Base-by-base conservation (phyloP, 2,113 vertebrate genomes). In the Lepidothrix coronata region DNA sequence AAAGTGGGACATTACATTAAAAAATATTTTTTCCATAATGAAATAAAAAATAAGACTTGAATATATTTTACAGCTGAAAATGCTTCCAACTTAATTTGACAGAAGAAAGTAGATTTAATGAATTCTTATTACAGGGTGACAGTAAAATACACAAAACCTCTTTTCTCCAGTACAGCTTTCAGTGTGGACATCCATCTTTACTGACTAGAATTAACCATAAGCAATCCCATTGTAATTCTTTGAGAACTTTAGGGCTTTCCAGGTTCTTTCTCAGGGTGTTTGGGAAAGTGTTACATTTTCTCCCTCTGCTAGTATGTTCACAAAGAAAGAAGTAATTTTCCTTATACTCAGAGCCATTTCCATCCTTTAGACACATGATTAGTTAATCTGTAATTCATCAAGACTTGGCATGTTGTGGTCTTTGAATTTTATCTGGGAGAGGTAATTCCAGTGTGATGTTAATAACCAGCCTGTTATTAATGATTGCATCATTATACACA, bases 101-200 rank as follows among this genome's bases (percentile, higher is more conserved):
- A 2, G 48, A 67, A 65, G 16, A 18, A 80, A 74, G 14, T 68
- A 37, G 18, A 43, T 49, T 91, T 87, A 54, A 43, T 41, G 2
- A 78, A 75, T 78, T 75, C 49, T 66, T 84, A 2, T 52, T 67
- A 63, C 5, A 68, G 9, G 1, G 9, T 68, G 35, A 77, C 6
- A 71, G 48, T 44, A 44, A 91, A 74, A 59, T 88, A 46, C 7
- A 16, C 43, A 78, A 67, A 91, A 46, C 1, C 15, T 17, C 12
- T 62, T 75, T 62, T 66, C 18, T 49, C 22, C 58, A 17, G 51
- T 20, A 20, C 43, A 63, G 30, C 43, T 87, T 91, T 94, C 43
- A 41, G 43, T 4, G 0, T 37, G 51, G 78, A 24, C 5, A 4
- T 78, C 0, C 0, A 6, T 61, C 43, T 87, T 37, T 61, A 1